Percentiles rank a stretch among this genome's conserved stretches.
Conservation (phyloP, 2,888 invertebrate species). For the Taenaris catops region DNA sequence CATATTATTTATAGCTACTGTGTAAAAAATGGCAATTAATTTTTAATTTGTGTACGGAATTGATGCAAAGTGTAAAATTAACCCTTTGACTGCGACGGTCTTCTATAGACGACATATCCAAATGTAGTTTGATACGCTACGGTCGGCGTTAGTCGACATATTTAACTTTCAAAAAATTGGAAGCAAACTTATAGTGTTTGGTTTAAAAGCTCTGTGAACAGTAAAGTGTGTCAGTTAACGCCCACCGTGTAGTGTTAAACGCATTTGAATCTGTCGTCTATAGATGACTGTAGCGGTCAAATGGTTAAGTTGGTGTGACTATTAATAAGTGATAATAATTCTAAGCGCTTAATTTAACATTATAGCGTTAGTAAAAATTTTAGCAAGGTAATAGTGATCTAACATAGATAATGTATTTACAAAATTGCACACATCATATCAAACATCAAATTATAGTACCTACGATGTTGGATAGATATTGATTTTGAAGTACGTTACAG, state of each 20-base stretch:
- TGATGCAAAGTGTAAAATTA: neutral
- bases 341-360: conserved; percentile 17
- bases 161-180: too few species aligned
- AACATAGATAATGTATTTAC: conserved; percentile 38
- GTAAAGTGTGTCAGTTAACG: too few species aligned
- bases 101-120: too few species aligned
- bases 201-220: too few species aligned
- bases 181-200: too few species aligned
- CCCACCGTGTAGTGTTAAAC: too few species aligned
- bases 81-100: neutral
- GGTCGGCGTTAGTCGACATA: too few species aligned
- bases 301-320: too few species aligned
- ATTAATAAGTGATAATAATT: conserved; percentile 1
- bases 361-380: conserved; percentile 32
- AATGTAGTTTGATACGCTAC: neutral
- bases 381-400: conserved; percentile 27
- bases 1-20: too few species aligned
- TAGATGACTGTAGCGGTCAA: too few species aligned
- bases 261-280: too few species aligned
- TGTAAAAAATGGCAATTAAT: conserved; percentile 13
- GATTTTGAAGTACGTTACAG: conserved; percentile 7
- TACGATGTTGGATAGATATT: conserved; percentile 5
- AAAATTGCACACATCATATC: conserved; percentile 50
- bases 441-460: conserved; percentile 34
- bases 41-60: too few species aligned